Percentiles rank a stretch among this genome's conserved stretches.
These are phyloP conservation scores for Sipha flava DNA, from an alignment of 1,140 invertebrate genomes.

Conservation along the genomic window DNA sequence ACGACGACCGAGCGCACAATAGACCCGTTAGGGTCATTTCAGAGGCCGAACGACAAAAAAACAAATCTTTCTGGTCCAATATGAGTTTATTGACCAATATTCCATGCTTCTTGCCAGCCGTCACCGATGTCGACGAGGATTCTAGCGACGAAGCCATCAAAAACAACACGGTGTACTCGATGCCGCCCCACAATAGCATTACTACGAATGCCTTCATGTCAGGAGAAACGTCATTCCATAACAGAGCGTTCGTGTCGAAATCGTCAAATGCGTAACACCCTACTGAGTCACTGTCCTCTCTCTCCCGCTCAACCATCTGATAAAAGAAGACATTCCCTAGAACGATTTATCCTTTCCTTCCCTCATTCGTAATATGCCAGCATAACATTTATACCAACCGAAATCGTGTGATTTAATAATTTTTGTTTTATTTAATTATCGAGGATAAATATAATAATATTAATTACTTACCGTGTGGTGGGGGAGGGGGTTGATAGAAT, in stretches of 20 bases:
- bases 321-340: neutral
- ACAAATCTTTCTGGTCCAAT: neutral
- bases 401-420: too few relatives aligned
- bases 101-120: slow-evolving; percentile 34
- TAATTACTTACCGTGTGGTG: too few relatives aligned
- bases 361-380: too few relatives aligned
- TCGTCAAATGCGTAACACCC: neutral
- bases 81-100: neutral
- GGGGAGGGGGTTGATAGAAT: too few relatives aligned
- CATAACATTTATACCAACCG: too few relatives aligned
- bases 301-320: too few relatives aligned
- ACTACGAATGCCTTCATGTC: slow-evolving; percentile 14
- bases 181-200: neutral
- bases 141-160: neutral
- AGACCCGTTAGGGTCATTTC: neutral
- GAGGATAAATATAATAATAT: too few relatives aligned
- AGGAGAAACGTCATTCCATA: slow-evolving; percentile 8
- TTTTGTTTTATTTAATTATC: too few relatives aligned
- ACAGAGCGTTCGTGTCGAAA: slow-evolving; percentile 34
- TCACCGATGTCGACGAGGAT: slow-evolving; percentile 17
- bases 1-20: neutral
- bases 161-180: neutral
- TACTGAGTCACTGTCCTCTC: too few relatives aligned
- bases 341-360: neutral
- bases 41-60: neutral